Conservation (phyloP, 2,888 invertebrate species). For the Macrophya annulata region DNA sequence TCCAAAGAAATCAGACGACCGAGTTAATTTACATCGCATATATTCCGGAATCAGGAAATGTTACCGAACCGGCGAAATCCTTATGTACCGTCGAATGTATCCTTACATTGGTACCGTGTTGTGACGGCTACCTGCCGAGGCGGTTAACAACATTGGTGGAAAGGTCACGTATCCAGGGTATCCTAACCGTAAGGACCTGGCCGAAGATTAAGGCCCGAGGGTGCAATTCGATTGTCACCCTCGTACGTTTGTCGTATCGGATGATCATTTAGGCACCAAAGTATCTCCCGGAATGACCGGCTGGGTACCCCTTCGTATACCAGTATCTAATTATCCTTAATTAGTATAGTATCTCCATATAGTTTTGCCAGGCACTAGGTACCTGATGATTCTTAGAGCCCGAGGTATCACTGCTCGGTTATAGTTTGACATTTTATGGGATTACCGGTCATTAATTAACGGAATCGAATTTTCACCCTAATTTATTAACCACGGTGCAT, state of each 20-base stretch:
- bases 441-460: slow-evolving; percentile 12
- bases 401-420: neutral
- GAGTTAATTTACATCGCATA: too few relatives aligned
- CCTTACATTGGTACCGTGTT: neutral
- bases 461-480: neutral
- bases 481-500: neutral
- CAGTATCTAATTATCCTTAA: slow-evolving; percentile 46
- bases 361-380: neutral
- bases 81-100: neutral
- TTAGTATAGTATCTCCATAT: slow-evolving; percentile 11
- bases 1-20: too few relatives aligned
- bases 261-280: slow-evolving; percentile 64
- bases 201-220: slow-evolving; percentile 51
- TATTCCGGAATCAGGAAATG: too few relatives aligned
- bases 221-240: slow-evolving; percentile 54
- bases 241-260: slow-evolving; percentile 62
- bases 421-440: neutral
- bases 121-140: neutral
- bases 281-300: slow-evolving; percentile 60
- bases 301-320: slow-evolving; percentile 4
- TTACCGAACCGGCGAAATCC: too few relatives aligned
- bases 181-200: slow-evolving; percentile 29
- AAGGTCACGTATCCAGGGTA: slow-evolving; percentile 44
- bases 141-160: neutral
- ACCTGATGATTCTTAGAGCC: neutral